Evolutionary conservation across 2,797 vertebrate genomes (phyloP).

Genomic region (Syngnathus rostellatus): DNA sequence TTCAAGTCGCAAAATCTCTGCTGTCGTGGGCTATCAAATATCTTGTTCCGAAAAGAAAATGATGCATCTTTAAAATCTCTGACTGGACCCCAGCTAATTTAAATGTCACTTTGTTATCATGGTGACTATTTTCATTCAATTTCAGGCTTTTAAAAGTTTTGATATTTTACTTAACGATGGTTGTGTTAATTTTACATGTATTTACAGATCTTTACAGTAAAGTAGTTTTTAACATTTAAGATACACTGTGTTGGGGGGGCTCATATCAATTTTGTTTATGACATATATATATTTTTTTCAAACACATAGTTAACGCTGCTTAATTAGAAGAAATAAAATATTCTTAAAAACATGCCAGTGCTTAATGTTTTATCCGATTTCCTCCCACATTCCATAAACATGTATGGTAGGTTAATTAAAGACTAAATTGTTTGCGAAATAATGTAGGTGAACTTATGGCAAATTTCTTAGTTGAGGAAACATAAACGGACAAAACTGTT

Average conservation of each 20-base stretch:
- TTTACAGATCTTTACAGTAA: no score
- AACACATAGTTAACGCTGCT: no score
- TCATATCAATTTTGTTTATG: no score
- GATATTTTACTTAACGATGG: neutral
- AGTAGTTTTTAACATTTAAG: neutral
- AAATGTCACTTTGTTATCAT: no score
- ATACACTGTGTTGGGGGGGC: neutral
- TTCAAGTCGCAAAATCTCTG: constrained; percentile 20
- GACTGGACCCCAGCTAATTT: neutral
- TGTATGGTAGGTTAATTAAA: no score
- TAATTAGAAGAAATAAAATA: no score
- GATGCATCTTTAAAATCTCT: neutral
- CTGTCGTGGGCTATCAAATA: constrained; percentile 53
- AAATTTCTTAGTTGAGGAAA: no score
- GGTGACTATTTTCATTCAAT: no score
- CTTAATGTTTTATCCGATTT: no score
- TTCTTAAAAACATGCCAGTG: no score
- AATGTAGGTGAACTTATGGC: neutral
- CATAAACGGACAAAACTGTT: no score
- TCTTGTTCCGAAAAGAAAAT: constrained; percentile 27
- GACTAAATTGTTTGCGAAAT: neutral
- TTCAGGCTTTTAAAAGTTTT: neutral
- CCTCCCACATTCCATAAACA: no score
- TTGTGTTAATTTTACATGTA: neutral
- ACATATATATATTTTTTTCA: neutral